Evolutionary conservation across 2,888 invertebrate species (phyloP), one percentile per base, ranked within the genome.

Genomic region (Hoplodrina ambigua): DNA sequence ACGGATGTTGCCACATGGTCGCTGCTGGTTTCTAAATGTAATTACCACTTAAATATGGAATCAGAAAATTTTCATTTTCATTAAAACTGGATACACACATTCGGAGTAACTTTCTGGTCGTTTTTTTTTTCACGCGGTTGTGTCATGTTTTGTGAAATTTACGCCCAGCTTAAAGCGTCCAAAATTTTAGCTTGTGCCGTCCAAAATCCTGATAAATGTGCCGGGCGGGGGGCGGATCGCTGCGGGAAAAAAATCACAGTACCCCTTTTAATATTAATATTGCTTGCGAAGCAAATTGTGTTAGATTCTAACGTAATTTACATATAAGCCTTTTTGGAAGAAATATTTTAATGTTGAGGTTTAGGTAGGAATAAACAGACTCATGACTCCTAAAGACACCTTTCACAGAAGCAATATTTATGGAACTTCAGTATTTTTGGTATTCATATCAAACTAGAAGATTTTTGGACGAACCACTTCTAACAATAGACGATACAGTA

Each of bases 201-300:
- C 96, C 96, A 96, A 95, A 97, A 97, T 97, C 97, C 97, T 97
- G 97, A 97, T 96, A 96, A 96, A 97, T 96, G 96, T 92, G 88
- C 91, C 91, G 89, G 91, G 82, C 83, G 86, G 88, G 92, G 92
- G 91, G 89, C 86, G 91, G 88, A 86, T 86, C 85, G 83, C 77
- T 85, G 89, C 87, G 86, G 84, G 87, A 89, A 92, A 88, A 93
- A 94, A 92, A 89, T 86, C 85, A 89, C 88, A 88, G 86, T 87
- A 89, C 87, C 90, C 89, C 83, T 88, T 92, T 91, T 91, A 89
- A 90, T 91, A 91, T 89, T 88, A 89, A 91, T 90, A 91, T 90
- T 85, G 85, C 86, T 88, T 86, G 82, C 86, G 78, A 83, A 81
- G 79, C 85, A 87, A 86, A 89, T 88, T 88, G 85, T 83, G 84